These are phyloP conservation scores for Tangara arthus DNA, from an alignment of 2,797 vertebrate genomes.

Conservation along the genomic window DNA sequence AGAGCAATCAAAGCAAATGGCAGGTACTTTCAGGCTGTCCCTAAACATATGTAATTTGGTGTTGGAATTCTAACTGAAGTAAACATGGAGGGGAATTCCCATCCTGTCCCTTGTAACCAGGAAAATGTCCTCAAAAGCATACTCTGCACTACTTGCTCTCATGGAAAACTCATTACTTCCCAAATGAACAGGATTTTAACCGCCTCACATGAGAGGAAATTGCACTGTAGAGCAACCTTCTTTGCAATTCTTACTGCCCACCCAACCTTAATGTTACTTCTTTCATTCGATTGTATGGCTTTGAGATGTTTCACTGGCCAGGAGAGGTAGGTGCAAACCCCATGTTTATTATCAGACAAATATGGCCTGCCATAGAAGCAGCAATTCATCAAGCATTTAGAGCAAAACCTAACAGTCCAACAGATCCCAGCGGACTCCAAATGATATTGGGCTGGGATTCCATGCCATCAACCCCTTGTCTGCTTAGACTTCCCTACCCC, in stretches of 20 bases:
- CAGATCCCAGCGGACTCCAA: not conserved
- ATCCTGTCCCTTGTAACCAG: not conserved
- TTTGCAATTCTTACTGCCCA: not conserved
- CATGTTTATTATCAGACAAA: not conserved
- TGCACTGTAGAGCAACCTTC: not conserved
- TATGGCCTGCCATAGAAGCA: not conserved
- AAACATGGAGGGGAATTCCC: not conserved
- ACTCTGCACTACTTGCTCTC: not conserved
- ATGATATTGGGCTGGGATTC: not conserved
- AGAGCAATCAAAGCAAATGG: not conserved
- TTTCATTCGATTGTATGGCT: not conserved
- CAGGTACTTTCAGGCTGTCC: not conserved
- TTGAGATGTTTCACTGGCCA: not conserved
- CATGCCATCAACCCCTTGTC: not conserved
- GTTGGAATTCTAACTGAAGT: not conserved
- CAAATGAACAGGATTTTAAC: not conserved
- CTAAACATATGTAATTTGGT: not conserved
- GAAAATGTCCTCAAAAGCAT: not conserved
- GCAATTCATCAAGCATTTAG: not conserved
- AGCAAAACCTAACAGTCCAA: not conserved
- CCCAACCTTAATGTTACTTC: not conserved
- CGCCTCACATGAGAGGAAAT: fast-evolving
- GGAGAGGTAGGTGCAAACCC: not conserved
- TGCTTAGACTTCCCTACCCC: not conserved
- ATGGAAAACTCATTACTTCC: not conserved